These are phyloP conservation scores for Mesochorus sp. DNA, from an alignment of 2,888 invertebrate genomes.

Conservation along the genomic window DNA sequence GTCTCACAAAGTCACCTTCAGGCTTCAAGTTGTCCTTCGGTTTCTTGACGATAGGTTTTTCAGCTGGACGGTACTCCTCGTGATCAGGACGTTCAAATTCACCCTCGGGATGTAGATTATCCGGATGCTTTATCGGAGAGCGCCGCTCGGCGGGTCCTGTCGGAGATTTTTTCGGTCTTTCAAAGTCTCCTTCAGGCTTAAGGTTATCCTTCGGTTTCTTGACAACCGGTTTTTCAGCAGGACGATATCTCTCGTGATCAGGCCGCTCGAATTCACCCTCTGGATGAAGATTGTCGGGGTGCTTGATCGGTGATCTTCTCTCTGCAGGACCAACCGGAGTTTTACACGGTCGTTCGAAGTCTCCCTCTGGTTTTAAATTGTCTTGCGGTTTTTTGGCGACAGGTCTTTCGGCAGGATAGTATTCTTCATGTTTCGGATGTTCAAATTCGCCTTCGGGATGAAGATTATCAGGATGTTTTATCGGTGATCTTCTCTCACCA, in stretches of 20 bases:
- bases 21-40: conserved; percentile 84
- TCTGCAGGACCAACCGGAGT: too few relatives aligned
- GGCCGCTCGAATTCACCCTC: conserved; percentile 80
- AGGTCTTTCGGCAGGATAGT: conserved; percentile 80
- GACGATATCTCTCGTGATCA: conserved; percentile 76
- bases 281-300: conserved; percentile 83
- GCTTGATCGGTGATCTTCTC: conserved; percentile 76
- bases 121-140: conserved; percentile 76
- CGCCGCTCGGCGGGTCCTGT: conserved; percentile 83
- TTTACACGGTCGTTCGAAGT: conserved; percentile 78
- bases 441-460: conserved; percentile 83
- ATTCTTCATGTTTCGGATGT: conserved; percentile 79
- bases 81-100: conserved; percentile 80
- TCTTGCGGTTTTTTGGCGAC: conserved; percentile 77
- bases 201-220: conserved; percentile 82
- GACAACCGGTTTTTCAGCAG: conserved; percentile 79
- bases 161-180: conserved; percentile 83
- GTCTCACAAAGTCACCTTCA: too few relatives aligned
- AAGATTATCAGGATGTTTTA: conserved; percentile 78
- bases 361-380: conserved; percentile 82
- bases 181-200: conserved; percentile 84
- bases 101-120: conserved; percentile 85
- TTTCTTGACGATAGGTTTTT: conserved; percentile 78
- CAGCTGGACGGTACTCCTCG: conserved; percentile 72
- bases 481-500: conserved; percentile 80